A percentile compares a stretch with the other conserved stretches of the same genome.
phyloP scores from a whole-genome alignment of 2,797 vertebrate genomes.

The Chloroceryle amazona region DNA sequence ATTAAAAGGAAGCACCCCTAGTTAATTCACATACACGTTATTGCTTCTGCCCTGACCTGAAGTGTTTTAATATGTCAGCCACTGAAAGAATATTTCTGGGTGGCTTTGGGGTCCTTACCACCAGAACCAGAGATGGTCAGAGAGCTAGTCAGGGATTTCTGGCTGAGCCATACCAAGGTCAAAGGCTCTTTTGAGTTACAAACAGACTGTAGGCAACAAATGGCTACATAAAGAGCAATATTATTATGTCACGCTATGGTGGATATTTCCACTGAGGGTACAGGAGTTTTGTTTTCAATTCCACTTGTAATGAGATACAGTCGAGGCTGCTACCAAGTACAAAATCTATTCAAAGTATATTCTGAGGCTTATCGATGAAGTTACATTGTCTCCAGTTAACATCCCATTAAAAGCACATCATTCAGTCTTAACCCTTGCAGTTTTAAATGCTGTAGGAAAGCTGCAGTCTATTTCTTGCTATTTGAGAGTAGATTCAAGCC shows the following conservation, averaged over 20 bases:
- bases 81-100: not conserved
- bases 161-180: not conserved
- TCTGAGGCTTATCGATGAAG: not conserved
- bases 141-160: accelerated
- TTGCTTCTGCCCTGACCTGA: not conserved
- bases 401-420: slow-evolving; percentile 12
- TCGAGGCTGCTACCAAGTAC: not conserved
- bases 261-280: not conserved
- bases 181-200: not conserved
- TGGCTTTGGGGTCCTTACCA: accelerated
- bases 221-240: not conserved
- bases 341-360: not conserved
- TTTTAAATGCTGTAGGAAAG: not conserved
- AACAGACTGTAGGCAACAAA: not conserved
- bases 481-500: not conserved
- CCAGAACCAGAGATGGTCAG: accelerated
- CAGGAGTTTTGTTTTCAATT: not conserved
- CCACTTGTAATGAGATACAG: not conserved
- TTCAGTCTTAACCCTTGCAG: not conserved
- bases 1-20: not conserved
- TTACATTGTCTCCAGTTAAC: not conserved
- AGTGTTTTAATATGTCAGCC: accelerated
- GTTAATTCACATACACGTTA: not conserved
- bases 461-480: not conserved
- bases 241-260: accelerated